A percentile compares a stretch with the other conserved stretches of the same genome.
These are phyloP conservation scores for Euspilapteryx auroguttella DNA, from an alignment of 2,888 invertebrate species.

Conservation along the genomic window DNA sequence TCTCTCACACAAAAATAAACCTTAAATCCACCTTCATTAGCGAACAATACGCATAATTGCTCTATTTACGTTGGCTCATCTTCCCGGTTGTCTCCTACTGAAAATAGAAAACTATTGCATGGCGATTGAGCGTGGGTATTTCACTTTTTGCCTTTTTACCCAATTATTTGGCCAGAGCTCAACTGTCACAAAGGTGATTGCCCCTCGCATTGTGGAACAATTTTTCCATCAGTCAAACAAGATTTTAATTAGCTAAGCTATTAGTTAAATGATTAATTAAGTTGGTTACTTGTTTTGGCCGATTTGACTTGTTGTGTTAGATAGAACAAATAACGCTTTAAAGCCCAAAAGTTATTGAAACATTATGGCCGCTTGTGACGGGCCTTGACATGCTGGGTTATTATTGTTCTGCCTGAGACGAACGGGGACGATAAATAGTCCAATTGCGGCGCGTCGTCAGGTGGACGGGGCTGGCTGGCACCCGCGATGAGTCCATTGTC, in stretches of 20 bases:
- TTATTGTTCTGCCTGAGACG: constrained; percentile 18
- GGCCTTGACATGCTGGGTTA: constrained; percentile 24
- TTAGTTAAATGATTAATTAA: no score
- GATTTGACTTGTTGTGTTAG: no score
- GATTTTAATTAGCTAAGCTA: no score
- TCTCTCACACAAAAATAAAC: not conserved
- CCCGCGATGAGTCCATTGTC: constrained; percentile 1
- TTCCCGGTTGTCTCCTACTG: no score
- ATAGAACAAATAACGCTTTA: no score
- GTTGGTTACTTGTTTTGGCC: no score
- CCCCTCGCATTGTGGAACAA: constrained; percentile 1
- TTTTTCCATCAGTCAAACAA: constrained; percentile 12
- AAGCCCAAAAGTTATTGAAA: no score
- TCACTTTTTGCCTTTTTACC: not conserved
- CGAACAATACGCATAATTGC: no score
- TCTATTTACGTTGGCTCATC: no score
- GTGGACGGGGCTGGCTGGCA: constrained; percentile 3
- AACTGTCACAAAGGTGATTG: constrained; percentile 5
- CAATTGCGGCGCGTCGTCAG: constrained; percentile 4
- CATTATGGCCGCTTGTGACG: no score
- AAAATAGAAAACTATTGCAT: not conserved
- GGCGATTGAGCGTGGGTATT: not conserved
- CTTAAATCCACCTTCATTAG: no score
- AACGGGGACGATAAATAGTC: constrained; percentile 5
- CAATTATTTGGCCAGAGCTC: constrained; percentile 2